phyloP scores from a whole-genome alignment of 2,888 invertebrate species.

The Amitus sp. region DNA sequence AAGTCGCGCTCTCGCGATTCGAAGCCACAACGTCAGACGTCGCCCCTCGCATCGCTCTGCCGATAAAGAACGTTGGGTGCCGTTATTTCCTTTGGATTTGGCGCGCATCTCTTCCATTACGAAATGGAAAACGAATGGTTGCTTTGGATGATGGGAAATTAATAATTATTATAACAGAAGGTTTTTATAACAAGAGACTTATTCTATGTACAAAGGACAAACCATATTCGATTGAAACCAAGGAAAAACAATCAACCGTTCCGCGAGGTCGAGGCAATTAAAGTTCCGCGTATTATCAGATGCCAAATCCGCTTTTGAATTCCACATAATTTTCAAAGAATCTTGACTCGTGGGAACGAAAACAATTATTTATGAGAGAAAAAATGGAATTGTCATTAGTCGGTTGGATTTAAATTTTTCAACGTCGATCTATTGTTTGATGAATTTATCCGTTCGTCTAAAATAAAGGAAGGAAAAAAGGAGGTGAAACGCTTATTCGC shows the following conservation, averaged over 20 bases:
- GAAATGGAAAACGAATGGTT: conserved; percentile 26
- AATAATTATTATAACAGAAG: conserved; percentile 12
- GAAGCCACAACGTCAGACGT: conserved; percentile 60
- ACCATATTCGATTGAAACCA: conserved; percentile 25
- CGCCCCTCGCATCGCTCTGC: conserved; percentile 57
- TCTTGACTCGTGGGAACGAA: conserved; percentile 7
- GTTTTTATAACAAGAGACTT: conserved; percentile 35
- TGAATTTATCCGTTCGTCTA: too few species aligned
- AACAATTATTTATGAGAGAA: neutral
- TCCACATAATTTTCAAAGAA: conserved; percentile 9
- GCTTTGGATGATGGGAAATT: conserved; percentile 27
- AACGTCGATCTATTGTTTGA: too few species aligned
- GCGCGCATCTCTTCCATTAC: conserved; percentile 31
- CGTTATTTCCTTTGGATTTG: conserved; percentile 16
- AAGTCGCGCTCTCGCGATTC: conserved; percentile 60
- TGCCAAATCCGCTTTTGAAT: too few species aligned
- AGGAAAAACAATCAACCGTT: conserved; percentile 32
- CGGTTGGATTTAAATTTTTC: neutral
- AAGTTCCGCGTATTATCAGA: conserved; percentile 31
- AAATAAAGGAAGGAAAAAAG: neutral
- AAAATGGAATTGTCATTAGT: neutral
- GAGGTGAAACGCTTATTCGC: neutral
- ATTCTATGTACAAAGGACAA: conserved; percentile 28
- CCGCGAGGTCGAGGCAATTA: conserved; percentile 32
- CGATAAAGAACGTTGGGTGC: conserved; percentile 49